Percentiles rank a stretch among this genome's conserved stretches.
These are phyloP conservation scores for Paracyprichromis sp. DNA, from an alignment of 2,113 vertebrate genomes.

Conservation along the genomic window DNA sequence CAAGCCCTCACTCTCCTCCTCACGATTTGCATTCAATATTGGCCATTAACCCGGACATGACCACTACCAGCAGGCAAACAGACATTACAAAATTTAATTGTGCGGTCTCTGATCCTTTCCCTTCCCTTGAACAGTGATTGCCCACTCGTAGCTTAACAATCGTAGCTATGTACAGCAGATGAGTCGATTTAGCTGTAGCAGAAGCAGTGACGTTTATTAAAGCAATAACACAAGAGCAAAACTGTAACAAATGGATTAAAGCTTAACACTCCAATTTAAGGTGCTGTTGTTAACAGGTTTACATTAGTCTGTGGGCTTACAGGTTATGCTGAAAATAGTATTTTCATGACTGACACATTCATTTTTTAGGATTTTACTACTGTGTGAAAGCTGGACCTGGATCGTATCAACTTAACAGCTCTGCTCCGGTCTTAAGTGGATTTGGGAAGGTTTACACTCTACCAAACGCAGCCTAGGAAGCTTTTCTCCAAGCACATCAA, in stretches of 20 bases:
- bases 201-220: background rate
- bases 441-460: background rate
- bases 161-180: background rate
- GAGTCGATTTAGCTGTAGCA: background rate
- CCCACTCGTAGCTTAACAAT: background rate
- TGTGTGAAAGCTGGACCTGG: background rate
- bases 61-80: background rate
- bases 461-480: background rate
- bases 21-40: background rate
- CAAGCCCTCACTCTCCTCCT: background rate
- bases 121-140: background rate
- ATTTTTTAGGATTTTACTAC: background rate
- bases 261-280: background rate
- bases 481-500: background rate
- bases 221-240: background rate
- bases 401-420: background rate
- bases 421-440: background rate
- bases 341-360: background rate
- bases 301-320: background rate
- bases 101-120: background rate
- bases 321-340: background rate
- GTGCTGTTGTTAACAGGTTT: background rate
- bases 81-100: background rate
- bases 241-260: background rate
- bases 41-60: background rate